phyloP scores from a whole-genome alignment of 2,113 vertebrate species.

The Eudyptes chrysolophus region DNA sequence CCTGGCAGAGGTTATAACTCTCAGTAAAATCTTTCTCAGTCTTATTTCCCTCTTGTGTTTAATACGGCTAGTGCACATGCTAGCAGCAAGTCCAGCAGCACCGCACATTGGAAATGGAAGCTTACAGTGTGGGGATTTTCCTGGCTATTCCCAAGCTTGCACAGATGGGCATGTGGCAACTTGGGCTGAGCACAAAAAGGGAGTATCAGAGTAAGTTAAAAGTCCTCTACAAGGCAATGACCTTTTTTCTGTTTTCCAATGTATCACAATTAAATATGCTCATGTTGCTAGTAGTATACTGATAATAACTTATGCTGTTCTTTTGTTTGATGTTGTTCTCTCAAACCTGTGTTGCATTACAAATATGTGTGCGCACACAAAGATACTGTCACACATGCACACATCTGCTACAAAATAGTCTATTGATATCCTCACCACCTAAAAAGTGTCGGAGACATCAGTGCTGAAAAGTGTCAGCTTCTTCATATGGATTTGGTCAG shows the following conservation, averaged over 20 bases:
- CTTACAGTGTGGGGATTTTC: background rate
- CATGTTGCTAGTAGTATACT: background rate
- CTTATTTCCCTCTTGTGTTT: background rate
- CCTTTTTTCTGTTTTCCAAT: background rate
- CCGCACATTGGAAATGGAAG: background rate
- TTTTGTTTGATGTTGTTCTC: background rate
- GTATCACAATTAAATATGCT: background rate
- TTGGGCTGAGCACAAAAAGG: background rate
- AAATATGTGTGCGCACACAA: accelerated
- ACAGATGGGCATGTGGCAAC: background rate
- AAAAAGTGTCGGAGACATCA: background rate
- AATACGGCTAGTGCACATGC: background rate
- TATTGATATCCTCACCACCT: background rate
- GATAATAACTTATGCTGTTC: background rate
- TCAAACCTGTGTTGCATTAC: background rate
- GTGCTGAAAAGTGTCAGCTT: background rate
- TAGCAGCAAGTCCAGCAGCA: background rate
- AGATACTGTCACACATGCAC: background rate
- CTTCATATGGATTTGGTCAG: background rate
- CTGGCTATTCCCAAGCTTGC: background rate
- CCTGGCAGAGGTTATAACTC: background rate
- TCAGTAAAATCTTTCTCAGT: background rate
- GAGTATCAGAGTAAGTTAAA: background rate
- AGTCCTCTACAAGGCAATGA: background rate
- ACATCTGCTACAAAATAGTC: background rate